phyloP scores from a whole-genome alignment of 2,113 vertebrate species.

The Nymphicus hollandicus region DNA sequence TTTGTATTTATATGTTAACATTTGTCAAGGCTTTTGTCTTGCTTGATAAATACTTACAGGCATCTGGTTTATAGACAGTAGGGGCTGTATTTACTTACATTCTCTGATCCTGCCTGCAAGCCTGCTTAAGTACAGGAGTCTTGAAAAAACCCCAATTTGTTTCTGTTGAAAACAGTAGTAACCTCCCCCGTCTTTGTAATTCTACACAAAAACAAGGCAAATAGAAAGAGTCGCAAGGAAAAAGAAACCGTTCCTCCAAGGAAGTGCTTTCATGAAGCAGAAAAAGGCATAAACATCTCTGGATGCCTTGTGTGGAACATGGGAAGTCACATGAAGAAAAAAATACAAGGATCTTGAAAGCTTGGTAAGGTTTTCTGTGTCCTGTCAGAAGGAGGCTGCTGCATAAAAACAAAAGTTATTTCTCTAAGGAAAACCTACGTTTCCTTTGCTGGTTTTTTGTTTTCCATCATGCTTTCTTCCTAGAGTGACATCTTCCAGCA shows the following conservation, averaged over 20 bases:
- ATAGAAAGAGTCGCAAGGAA: not conserved
- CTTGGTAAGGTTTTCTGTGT: constrained; percentile 17
- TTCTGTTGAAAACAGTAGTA: not conserved
- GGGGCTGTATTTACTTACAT: not conserved
- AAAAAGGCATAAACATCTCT: not conserved
- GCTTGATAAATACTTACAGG: not conserved
- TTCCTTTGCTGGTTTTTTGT: constrained; percentile 9
- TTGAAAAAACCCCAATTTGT: not conserved
- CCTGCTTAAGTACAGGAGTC: not conserved
- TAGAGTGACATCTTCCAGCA: not conserved
- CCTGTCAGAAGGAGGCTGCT: constrained; percentile 53
- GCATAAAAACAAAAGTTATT: constrained; percentile 34
- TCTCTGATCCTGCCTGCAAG: not conserved
- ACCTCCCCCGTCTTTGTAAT: not conserved
- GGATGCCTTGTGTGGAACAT: not conserved
- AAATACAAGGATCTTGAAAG: constrained; percentile 25
- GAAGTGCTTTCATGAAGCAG: not conserved
- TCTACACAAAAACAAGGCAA: not conserved
- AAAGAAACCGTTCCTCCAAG: not conserved
- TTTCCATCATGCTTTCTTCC: not conserved
- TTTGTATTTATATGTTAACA: not conserved
- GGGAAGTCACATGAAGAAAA: not conserved
- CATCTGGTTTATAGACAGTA: not conserved
- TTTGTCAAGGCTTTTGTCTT: not conserved
- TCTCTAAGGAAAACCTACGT: constrained; percentile 25